phyloP scores from a whole-genome alignment of 2,888 invertebrate species.

The Drosophila longiperda region DNA sequence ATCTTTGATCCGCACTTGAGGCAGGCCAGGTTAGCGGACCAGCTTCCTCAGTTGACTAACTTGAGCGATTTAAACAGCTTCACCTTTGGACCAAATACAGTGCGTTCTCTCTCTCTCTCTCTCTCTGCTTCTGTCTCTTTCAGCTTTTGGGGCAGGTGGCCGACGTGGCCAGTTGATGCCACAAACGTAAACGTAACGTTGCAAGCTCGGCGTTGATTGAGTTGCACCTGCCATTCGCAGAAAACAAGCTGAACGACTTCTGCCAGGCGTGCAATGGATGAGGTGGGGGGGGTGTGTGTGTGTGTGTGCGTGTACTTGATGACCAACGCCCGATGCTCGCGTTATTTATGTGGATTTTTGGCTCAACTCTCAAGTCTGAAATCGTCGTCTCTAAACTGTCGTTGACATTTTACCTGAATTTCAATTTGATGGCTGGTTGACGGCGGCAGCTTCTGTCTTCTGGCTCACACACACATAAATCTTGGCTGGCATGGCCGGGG shows the following conservation, averaged over 20 bases:
- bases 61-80: conserved; percentile 53
- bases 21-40: conserved; percentile 41
- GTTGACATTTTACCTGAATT: conserved; percentile 80
- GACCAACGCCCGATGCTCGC: conserved; percentile 63
- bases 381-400: conserved; percentile 45
- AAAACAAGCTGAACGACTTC: conserved; percentile 70
- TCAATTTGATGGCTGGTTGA: conserved; percentile 64
- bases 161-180: conserved; percentile 45
- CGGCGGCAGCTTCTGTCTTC: conserved; percentile 57
- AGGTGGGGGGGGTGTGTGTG: not conserved
- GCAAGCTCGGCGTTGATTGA: conserved; percentile 71
- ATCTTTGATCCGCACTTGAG: conserved; percentile 74
- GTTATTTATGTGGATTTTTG: conserved; percentile 78
- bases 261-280: conserved; percentile 16
- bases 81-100: conserved; percentile 45
- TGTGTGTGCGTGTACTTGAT: conserved; percentile 30
- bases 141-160: conserved; percentile 63
- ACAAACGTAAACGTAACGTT: conserved; percentile 44
- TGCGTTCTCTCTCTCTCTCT: not conserved
- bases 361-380: conserved; percentile 38
- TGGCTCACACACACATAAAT: conserved; percentile 64
- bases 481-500: conserved; percentile 39
- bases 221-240: conserved; percentile 82
- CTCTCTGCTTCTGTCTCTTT: not conserved
- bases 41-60: conserved; percentile 72